Evolutionary conservation across 1,140 invertebrate species (phyloP).

Genomic region (Drosophila carrolli): DNA sequence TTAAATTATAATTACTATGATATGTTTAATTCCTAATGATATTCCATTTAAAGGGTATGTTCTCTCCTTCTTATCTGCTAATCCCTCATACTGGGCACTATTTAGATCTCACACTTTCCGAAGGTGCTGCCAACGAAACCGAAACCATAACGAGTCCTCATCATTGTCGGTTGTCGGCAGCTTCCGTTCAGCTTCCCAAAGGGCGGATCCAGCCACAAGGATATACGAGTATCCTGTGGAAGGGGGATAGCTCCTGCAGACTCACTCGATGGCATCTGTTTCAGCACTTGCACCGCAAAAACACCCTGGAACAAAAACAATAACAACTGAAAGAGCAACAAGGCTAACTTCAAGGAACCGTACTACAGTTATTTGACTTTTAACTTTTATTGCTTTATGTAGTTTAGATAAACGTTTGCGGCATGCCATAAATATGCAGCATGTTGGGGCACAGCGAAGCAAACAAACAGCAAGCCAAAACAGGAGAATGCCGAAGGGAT

Average conservation of each 20-base stretch:
- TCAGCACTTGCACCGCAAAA: constrained; percentile 43
- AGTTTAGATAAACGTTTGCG: constrained; percentile 82
- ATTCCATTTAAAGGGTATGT: neutral
- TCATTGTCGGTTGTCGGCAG: constrained; percentile 46
- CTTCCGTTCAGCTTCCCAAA: constrained; percentile 38
- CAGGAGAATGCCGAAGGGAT: constrained; percentile 1
- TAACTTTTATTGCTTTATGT: constrained; percentile 83
- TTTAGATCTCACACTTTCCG: constrained; percentile 16
- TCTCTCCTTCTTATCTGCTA: neutral
- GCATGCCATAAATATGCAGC: constrained; percentile 80
- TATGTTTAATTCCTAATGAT: neutral
- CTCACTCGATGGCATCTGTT: constrained; percentile 36
- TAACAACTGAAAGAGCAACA: constrained; percentile 36
- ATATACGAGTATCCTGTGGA: constrained; percentile 14
- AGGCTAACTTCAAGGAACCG: constrained; percentile 52
- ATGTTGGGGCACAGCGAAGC: constrained; percentile 34
- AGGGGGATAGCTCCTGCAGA: constrained; percentile 2
- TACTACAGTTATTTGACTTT: constrained; percentile 78
- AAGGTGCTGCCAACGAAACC: constrained; percentile 11
- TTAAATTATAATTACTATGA: neutral
- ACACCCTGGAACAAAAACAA: constrained; percentile 50
- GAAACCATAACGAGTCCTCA: constrained; percentile 44
- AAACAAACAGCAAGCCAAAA: constrained; percentile 30
- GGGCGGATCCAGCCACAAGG: constrained; percentile 33
- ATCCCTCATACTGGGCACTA: neutral